Percentiles rank a stretch among this genome's conserved stretches.
phyloP scores from a whole-genome alignment of 1,140 invertebrate genomes.

The Holotrichia oblita region DNA sequence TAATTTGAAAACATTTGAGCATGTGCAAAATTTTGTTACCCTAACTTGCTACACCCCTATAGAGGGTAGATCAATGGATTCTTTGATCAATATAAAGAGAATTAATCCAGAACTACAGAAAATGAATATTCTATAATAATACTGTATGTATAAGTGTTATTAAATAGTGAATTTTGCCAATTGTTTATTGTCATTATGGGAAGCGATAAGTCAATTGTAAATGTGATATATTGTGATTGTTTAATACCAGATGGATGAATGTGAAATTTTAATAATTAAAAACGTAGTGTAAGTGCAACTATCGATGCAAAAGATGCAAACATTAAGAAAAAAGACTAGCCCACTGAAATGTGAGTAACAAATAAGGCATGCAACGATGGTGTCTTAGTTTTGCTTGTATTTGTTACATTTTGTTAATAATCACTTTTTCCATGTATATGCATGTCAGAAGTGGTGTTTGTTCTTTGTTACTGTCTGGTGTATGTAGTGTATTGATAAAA shows the following conservation, averaged over 20 bases:
- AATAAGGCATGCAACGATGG: not conserved
- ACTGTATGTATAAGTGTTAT: constrained; percentile 7
- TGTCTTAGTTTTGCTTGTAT: constrained; percentile 5
- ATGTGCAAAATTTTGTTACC: constrained; percentile 47
- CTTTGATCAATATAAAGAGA: constrained; percentile 47
- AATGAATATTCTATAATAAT: constrained; percentile 20
- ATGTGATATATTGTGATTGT: constrained; percentile 48
- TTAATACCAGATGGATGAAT: constrained; percentile 47
- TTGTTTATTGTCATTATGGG: constrained; percentile 37
- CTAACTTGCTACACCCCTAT: constrained; percentile 46
- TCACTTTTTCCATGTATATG: not conserved
- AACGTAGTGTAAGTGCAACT: constrained; percentile 29
- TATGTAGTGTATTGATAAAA: constrained; percentile 28
- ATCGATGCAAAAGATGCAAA: constrained; percentile 73
- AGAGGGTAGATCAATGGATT: constrained; percentile 50
- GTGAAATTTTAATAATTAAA: constrained; percentile 10
- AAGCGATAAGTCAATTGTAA: constrained; percentile 44
- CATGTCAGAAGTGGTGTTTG: not conserved
- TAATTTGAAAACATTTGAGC: constrained; percentile 47
- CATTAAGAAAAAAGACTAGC: constrained; percentile 84
- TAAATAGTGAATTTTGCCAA: constrained; percentile 28
- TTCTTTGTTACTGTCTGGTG: constrained; percentile 25
- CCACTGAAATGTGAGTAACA: constrained; percentile 86
- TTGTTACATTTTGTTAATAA: not conserved
- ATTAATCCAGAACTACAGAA: constrained; percentile 22